Base-by-base conservation (phyloP, 2,888 invertebrate genomes). In the Drosophila cracens region DNA sequence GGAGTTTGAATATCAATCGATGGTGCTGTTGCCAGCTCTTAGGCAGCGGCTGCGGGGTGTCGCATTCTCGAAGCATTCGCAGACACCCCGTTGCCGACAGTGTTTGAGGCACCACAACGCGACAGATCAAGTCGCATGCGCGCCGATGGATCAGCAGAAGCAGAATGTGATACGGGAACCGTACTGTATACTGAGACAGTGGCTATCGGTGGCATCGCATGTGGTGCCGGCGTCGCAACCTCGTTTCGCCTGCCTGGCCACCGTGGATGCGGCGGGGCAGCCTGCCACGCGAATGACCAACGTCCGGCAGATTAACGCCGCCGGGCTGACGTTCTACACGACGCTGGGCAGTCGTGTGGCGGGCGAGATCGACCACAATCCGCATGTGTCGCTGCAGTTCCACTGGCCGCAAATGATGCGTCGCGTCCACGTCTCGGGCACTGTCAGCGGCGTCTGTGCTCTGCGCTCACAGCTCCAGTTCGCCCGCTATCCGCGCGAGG, bases 241-340 rank as follows among this genome's bases (percentile, higher is more conserved):
- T 0, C 98, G 98, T 94, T 97, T 98, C 6, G 96, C 98, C 95
- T 96, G 97, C 85, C 93, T 99, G 66, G 96, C 97, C 27, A 98
- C 98, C 40, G 96, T 96, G 21, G 96, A 96, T 97, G 95, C 92
- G 93, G 94, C 95, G 90, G 97, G 97, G 2, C 93, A 94, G 70
- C 99, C 99, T 8, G 98, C 98, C 38, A 96, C 96, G 40, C 95
- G 99, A 84, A 97, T 97, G 94, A 97, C 99, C 29, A 94, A 99
- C 63, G 94, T 98, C 69, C 99, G 99, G 94, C 96, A 96, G 16
- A 98, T 95, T 93, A 96, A 96, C 61, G 94, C 95, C 73, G 95
- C 96, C 67, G 99, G 99, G 4, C 98, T 99, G 91, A 96, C 95
- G 82, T 99, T 99, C 93, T 99, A 96, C 90, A 98, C 99, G 0